phyloP scores from a whole-genome alignment of 2,113 vertebrate species.

The Dicentrarchus labrax region DNA sequence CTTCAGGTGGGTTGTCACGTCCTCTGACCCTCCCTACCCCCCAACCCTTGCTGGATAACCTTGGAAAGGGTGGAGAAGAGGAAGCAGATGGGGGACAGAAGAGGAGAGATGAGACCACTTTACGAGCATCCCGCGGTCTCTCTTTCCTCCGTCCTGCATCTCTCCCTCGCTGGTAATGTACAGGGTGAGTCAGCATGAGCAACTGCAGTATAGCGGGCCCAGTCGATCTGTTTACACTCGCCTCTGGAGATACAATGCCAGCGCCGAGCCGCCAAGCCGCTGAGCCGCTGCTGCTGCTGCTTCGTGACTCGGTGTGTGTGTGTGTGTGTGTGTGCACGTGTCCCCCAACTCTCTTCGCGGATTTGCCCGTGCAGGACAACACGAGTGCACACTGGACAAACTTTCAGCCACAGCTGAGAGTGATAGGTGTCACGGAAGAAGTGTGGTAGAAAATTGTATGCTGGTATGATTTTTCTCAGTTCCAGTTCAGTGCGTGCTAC shows the following conservation, averaged over 20 bases:
- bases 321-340: conserved; percentile 10
- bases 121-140: conserved; percentile 40
- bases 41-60: conserved; percentile 58
- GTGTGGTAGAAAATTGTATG: neutral
- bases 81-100: conserved; percentile 23
- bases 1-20: conserved; percentile 54
- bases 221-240: conserved; percentile 69
- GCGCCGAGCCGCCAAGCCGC: conserved; percentile 15
- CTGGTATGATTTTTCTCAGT: conserved; percentile 17
- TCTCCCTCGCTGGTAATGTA: conserved; percentile 59
- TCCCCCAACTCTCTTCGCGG: conserved; percentile 36
- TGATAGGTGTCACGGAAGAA: conserved; percentile 50
- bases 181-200: conserved; percentile 81
- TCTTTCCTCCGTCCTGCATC: conserved; percentile 27
- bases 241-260: conserved; percentile 56
- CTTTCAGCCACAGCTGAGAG: conserved; percentile 43
- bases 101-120: conserved; percentile 33
- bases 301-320: conserved; percentile 37
- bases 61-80: conserved; percentile 54
- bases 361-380: conserved; percentile 15
- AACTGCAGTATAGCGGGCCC: conserved; percentile 62
- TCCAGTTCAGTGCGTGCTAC: conserved; percentile 18
- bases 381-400: conserved; percentile 5
- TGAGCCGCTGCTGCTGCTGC: conserved; percentile 39
- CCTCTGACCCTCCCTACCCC: conserved; percentile 31